These are phyloP conservation scores for Narcine bancroftii DNA, from an alignment of 2,113 vertebrate species.

Conservation along the genomic window DNA sequence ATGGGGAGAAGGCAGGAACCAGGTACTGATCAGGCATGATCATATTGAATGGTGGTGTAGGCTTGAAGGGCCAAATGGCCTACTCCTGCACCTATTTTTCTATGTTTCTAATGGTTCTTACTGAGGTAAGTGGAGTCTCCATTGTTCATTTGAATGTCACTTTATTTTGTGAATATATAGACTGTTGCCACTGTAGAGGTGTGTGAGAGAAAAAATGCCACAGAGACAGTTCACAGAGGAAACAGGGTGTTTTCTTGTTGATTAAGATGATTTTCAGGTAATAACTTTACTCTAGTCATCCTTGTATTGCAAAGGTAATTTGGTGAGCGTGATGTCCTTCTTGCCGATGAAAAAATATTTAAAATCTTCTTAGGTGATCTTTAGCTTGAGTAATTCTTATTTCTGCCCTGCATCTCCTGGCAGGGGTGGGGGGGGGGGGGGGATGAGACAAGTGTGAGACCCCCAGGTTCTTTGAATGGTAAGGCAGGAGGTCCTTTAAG, in stretches of 20 bases:
- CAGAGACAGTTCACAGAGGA: background rate
- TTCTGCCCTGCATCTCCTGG: too few species aligned
- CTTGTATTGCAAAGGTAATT: background rate
- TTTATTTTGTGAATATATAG: background rate
- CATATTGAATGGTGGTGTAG: too few species aligned
- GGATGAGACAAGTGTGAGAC: too few species aligned
- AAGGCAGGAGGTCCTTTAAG: too few species aligned
- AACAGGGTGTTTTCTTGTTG: background rate
- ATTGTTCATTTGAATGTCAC: background rate
- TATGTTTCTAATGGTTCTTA: background rate
- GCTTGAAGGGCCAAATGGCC: too few species aligned
- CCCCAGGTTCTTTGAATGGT: too few species aligned
- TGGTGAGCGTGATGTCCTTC: background rate
- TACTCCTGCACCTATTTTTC: too few species aligned
- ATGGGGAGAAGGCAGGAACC: too few species aligned
- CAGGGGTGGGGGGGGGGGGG: too few species aligned
- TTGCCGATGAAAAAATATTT: background rate
- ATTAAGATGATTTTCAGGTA: background rate
- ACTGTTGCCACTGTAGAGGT: background rate
- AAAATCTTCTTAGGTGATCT: background rate
- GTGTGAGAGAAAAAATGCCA: background rate
- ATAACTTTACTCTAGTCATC: background rate
- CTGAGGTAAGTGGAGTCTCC: background rate
- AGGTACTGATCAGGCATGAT: too few species aligned
- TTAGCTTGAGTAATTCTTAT: too few species aligned